These are phyloP conservation scores for Willisornis vidua DNA, from an alignment of 2,113 vertebrate genomes.

Conservation along the genomic window DNA sequence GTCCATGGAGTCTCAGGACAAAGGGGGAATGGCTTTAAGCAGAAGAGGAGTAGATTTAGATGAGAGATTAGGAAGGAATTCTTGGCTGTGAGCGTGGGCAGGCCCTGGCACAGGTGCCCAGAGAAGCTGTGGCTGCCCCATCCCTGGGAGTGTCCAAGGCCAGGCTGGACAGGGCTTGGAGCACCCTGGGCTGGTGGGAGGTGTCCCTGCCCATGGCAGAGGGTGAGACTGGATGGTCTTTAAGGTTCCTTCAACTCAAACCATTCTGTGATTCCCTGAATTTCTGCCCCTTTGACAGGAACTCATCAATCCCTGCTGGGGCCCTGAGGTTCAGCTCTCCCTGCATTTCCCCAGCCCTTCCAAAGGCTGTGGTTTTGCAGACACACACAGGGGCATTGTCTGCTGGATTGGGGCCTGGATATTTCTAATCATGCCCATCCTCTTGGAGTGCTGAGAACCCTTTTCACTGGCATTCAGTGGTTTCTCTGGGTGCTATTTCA, in stretches of 20 bases:
- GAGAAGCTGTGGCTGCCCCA: no score
- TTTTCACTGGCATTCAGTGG: slow-evolving; percentile 73
- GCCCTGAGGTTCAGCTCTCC: not conserved
- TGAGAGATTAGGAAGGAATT: not conserved
- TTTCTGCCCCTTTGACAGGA: not conserved
- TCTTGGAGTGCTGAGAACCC: slow-evolving; percentile 64
- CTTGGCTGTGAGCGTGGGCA: accelerated
- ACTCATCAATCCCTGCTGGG: not conserved
- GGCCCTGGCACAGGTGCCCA: no score
- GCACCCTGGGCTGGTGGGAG: not conserved
- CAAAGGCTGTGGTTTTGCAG: slow-evolving; percentile 52
- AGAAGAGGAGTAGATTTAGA: no score
- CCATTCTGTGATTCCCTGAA: no score
- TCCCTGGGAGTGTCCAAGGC: not conserved
- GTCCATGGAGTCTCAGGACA: no score
- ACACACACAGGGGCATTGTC: slow-evolving; percentile 55
- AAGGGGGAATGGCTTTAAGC: no score
- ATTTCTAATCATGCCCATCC: slow-evolving; percentile 61
- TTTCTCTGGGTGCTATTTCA: slow-evolving; percentile 77
- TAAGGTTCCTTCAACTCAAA: not conserved
- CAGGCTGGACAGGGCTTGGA: not conserved
- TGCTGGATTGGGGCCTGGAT: slow-evolving; percentile 63
- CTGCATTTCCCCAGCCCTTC: not conserved
- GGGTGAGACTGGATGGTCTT: not conserved
- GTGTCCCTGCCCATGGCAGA: not conserved